phyloP scores from a whole-genome alignment of 2,113 vertebrate species.

The Globicephala melas region DNA sequence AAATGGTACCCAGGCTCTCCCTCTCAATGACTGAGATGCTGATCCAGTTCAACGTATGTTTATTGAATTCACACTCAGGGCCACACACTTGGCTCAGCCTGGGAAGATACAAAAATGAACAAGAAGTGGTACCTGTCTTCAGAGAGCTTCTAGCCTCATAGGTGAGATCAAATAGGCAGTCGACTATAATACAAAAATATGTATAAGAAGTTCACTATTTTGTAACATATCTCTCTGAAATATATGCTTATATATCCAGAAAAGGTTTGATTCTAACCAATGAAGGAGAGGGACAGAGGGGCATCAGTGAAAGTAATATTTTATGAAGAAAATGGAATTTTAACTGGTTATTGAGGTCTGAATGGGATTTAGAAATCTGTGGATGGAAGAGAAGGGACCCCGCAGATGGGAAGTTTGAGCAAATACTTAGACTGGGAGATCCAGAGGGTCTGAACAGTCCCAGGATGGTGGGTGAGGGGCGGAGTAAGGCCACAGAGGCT shows the following conservation, averaged over 20 bases:
- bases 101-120: neutral
- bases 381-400: neutral
- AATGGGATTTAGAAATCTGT: neutral
- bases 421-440: neutral
- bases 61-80: neutral
- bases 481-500: neutral
- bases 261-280: neutral
- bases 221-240: neutral
- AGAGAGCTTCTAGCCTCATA: neutral
- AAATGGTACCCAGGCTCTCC: neutral
- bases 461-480: neutral
- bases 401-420: neutral
- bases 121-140: neutral
- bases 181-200: neutral
- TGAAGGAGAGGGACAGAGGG: accelerated
- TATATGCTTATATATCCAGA: neutral
- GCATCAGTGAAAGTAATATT: neutral
- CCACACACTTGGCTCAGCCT: neutral
- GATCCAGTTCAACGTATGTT: neutral
- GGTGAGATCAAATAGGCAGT: neutral
- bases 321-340: neutral
- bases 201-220: neutral
- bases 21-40: neutral
- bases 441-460: neutral
- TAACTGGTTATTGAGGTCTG: neutral